Conservation (phyloP, 2,888 invertebrate species). For the Unio pictorum region DNA sequence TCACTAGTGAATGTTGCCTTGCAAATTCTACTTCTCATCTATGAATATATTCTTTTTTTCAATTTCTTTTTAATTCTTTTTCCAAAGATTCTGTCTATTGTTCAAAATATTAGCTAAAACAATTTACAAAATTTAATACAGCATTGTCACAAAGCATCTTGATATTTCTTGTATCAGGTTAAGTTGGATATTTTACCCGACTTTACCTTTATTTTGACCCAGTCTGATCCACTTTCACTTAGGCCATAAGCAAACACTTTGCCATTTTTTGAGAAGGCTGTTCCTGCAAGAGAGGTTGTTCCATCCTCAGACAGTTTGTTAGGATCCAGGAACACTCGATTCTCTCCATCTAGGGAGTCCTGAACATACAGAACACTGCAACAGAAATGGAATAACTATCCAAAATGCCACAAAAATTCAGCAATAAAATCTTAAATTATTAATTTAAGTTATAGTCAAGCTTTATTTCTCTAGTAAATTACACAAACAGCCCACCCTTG, state of each 20-base stretch:
- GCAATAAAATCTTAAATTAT: neutral
- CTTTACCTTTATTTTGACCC: slow-evolving; percentile 84
- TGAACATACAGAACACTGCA: slow-evolving; percentile 91
- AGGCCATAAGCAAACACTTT: slow-evolving; percentile 91
- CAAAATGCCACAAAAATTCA: neutral
- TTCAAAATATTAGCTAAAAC: too few relatives aligned
- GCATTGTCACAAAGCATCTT: too few relatives aligned
- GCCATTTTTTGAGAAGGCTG: slow-evolving; percentile 86
- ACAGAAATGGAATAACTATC: neutral
- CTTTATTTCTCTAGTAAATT: neutral
- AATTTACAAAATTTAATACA: too few relatives aligned
- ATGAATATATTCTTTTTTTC: too few relatives aligned
- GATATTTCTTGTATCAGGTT: neutral
- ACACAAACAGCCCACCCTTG: too few relatives aligned
- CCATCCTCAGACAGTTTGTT: slow-evolving; percentile 90
- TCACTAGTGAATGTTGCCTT: too few relatives aligned
- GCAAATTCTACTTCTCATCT: too few relatives aligned
- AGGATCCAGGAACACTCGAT: slow-evolving; percentile 91
- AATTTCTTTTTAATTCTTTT: too few relatives aligned
- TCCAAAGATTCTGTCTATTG: too few relatives aligned
- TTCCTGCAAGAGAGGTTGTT: slow-evolving; percentile 62
- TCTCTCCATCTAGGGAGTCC: slow-evolving; percentile 82
- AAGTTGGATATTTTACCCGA: too few relatives aligned
- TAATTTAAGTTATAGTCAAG: neutral
- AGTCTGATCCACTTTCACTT: slow-evolving; percentile 95